phyloP scores from a whole-genome alignment of 2,113 vertebrate genomes.

The Damaliscus lunatus region DNA sequence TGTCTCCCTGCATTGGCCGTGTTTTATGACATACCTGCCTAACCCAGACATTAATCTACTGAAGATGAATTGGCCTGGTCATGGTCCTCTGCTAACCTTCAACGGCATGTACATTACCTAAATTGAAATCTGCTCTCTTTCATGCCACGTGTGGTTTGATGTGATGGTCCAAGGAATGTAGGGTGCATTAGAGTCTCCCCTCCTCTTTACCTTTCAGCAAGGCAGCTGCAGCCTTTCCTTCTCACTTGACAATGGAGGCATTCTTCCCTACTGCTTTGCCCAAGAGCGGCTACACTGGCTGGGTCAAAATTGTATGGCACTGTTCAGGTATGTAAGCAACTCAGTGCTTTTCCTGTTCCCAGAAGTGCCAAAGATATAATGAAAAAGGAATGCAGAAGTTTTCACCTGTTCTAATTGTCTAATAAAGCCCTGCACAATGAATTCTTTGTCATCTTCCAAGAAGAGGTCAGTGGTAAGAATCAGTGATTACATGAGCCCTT shows the following conservation, averaged over 20 bases:
- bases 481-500: conserved; percentile 70
- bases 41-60: conserved; percentile 80
- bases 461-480: conserved; percentile 77
- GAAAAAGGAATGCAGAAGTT: conserved; percentile 82
- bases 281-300: conserved; percentile 64
- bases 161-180: conserved; percentile 71
- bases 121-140: conserved; percentile 82
- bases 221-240: conserved; percentile 77
- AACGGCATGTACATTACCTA: conserved; percentile 78
- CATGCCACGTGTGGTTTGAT: conserved; percentile 69
- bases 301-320: conserved; percentile 59
- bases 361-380: conserved; percentile 78
- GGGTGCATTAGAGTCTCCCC: conserved; percentile 67
- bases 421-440: conserved; percentile 72
- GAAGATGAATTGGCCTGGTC: conserved; percentile 80
- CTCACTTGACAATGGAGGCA: conserved; percentile 76
- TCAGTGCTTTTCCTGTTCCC: conserved; percentile 76
- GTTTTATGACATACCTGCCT: conserved; percentile 83
- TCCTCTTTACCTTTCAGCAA: conserved; percentile 73
- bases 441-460: conserved; percentile 81
- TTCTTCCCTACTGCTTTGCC: conserved; percentile 69
- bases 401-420: conserved; percentile 82
- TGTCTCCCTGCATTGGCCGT: conserved; percentile 70
- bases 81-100: conserved; percentile 76
- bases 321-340: conserved; percentile 73